Evolutionary conservation across 2,888 invertebrate species (phyloP).

Genomic region (Neoscelio sp.): DNA sequence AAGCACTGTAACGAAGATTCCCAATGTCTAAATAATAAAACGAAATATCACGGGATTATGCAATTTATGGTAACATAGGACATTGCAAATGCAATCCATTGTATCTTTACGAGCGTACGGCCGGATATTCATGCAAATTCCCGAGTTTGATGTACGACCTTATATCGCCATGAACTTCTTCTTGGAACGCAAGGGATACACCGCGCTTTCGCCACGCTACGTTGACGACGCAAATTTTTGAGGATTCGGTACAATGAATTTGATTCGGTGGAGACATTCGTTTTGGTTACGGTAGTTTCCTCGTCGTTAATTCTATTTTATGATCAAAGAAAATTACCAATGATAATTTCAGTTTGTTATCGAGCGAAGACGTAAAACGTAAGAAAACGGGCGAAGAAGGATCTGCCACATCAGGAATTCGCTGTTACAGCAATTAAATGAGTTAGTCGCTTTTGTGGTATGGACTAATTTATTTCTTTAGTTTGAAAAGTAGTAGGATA

Average conservation of each 20-base stretch:
- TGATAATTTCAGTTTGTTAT: slow-evolving; percentile 20
- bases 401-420: slow-evolving; percentile 2
- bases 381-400: slow-evolving; percentile 12
- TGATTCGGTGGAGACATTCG: slow-evolving; percentile 27
- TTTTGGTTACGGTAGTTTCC: slow-evolving; percentile 34
- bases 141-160: slow-evolving; percentile 44
- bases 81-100: slow-evolving; percentile 53
- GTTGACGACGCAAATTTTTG: slow-evolving; percentile 28
- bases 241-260: slow-evolving; percentile 21
- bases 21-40: no score
- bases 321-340: slow-evolving; percentile 48
- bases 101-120: slow-evolving; percentile 50
- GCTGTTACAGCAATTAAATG: slow-evolving; percentile 25
- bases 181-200: slow-evolving; percentile 17
- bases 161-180: slow-evolving; percentile 28
- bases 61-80: slow-evolving; percentile 46
- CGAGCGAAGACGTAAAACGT: slow-evolving; percentile 20
- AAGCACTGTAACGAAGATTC: no score
- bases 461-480: slow-evolving; percentile 15
- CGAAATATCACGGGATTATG: slow-evolving; percentile 39
- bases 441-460: slow-evolving; percentile 19
- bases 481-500: not conserved
- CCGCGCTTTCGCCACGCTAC: slow-evolving; percentile 17
- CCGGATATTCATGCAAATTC: slow-evolving; percentile 65
- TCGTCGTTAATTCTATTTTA: slow-evolving; percentile 45